Evolutionary conservation across 2,888 invertebrate genomes (phyloP).

Genomic region (Meiosimyza platycephala): DNA sequence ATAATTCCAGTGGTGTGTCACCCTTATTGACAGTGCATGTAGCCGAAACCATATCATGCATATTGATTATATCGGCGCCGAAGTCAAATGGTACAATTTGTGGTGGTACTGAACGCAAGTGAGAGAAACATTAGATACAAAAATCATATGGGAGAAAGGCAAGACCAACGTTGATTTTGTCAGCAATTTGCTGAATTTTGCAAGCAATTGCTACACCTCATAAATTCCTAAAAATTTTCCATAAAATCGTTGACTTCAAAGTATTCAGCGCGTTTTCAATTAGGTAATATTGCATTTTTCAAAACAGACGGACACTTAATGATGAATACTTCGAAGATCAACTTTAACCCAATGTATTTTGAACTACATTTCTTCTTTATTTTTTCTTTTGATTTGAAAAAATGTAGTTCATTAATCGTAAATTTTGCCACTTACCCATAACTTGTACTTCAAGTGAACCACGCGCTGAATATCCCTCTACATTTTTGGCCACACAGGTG

Average conservation of each 20-base stretch:
- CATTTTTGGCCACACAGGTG: constrained; percentile 92
- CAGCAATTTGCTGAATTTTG: constrained; percentile 34
- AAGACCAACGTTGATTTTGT: constrained; percentile 53
- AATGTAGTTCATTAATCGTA: constrained; percentile 14
- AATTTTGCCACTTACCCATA: constrained; percentile 83
- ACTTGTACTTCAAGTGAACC: constrained; percentile 93
- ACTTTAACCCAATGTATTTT: constrained; percentile 7
- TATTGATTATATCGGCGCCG: constrained; percentile 80
- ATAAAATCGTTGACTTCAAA: background rate
- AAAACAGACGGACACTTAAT: constrained; percentile 25
- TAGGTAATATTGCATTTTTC: background rate
- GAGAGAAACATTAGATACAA: background rate
- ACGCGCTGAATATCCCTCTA: constrained; percentile 88
- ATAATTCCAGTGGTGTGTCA: constrained; percentile 81
- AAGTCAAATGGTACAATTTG: constrained; percentile 83
- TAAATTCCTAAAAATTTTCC: background rate
- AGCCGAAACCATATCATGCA: constrained; percentile 79
- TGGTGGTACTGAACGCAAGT: constrained; percentile 74
- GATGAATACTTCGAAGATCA: background rate
- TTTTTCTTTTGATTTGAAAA: constrained; percentile 26
- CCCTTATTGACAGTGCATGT: constrained; percentile 81
- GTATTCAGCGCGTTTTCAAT: background rate
- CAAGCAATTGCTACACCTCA: background rate
- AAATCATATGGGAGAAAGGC: constrained; percentile 22
- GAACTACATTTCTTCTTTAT: constrained; percentile 2